Base-by-base conservation (phyloP, 2,797 vertebrate genomes). In the Pempheris klunzingeri region DNA sequence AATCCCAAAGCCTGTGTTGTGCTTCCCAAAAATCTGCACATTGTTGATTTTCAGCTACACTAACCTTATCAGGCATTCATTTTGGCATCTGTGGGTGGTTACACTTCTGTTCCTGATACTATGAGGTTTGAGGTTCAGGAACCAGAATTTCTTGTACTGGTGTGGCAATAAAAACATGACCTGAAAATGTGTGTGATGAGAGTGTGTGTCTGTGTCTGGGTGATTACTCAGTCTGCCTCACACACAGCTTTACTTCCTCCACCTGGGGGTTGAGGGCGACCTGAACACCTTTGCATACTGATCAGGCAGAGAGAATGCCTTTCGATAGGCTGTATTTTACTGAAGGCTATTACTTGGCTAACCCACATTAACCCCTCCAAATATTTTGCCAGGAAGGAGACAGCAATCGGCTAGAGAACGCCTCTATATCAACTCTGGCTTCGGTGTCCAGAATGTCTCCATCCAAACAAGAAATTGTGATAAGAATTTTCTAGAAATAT, bases 281-380 rank as follows among this genome's bases (percentile, higher is more conserved):
- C 58, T 9, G 49, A 26, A 9, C 57, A 65, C 39, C 60, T 74
- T 9, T 66, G 71, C 74, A 85, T 67, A 77, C 72, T 77, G 49
- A 77, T 77, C 22, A 76, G 77, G 55, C 20, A 18, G 43, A 46
- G 43, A 30, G 14, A 26, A 43, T 9, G 50, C 34, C 28, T 58
- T 79, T 71, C 50, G 54, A 62, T 3, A 17, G 49, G 52, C 57
- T 62, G 52, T 22, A 44, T 57, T 75, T 39, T 63, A 62, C 38
- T 10, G 0, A 17, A 53, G 22, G 78, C 69, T 50, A 57, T 76
- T 73, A 72, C 64, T 54, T 30, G 13, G 13, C 36, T 69, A 44
- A 76, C 30, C 54, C 67, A 63, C 69, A 65, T 71, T 74, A 63
- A 78, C 38, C 74, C 52, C n/a, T n/a, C 7, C 10, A 59, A 30